Percentiles rank a stretch among this genome's conserved stretches.
Evolutionary conservation across 2,888 invertebrate species (phyloP).

Genomic region (Acholoe squamosa): DNA sequence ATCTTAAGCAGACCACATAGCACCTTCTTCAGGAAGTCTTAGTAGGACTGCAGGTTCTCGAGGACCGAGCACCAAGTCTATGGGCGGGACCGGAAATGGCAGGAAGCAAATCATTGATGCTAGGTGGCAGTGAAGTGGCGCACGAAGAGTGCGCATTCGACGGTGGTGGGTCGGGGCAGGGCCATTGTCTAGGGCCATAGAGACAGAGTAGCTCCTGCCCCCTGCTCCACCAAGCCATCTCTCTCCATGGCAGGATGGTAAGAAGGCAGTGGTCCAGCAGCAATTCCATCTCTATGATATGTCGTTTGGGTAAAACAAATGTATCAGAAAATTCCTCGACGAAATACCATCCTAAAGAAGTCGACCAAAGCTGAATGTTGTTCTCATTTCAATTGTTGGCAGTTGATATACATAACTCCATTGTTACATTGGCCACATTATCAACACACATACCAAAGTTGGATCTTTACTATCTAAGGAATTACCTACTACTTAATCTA

Average conservation of each 20-base stretch:
- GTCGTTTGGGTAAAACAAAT: too few species aligned
- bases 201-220: not conserved
- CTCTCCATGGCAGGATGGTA: not conserved
- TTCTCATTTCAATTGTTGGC: too few species aligned
- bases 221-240: not conserved
- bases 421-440: too few species aligned
- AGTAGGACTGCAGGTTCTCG: not conserved
- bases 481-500: too few species aligned
- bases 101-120: slow-evolving; percentile 13
- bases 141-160: not conserved
- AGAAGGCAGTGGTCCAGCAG: not conserved
- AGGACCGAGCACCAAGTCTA: not conserved
- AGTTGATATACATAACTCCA: too few species aligned
- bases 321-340: too few species aligned
- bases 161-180: not conserved
- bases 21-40: not conserved
- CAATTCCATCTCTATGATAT: too few species aligned
- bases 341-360: too few species aligned
- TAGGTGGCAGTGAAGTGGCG: slow-evolving; percentile 16
- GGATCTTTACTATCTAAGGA: too few species aligned
- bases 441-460: too few species aligned
- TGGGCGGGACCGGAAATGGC: slow-evolving; percentile 1
- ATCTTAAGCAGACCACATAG: not conserved
- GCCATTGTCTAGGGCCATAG: not conserved
- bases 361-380: too few species aligned